A percentile compares a stretch with the other conserved stretches of the same genome.
Evolutionary conservation across 1,140 invertebrate species (phyloP).

Genomic region (Rhagoletis zephyria): DNA sequence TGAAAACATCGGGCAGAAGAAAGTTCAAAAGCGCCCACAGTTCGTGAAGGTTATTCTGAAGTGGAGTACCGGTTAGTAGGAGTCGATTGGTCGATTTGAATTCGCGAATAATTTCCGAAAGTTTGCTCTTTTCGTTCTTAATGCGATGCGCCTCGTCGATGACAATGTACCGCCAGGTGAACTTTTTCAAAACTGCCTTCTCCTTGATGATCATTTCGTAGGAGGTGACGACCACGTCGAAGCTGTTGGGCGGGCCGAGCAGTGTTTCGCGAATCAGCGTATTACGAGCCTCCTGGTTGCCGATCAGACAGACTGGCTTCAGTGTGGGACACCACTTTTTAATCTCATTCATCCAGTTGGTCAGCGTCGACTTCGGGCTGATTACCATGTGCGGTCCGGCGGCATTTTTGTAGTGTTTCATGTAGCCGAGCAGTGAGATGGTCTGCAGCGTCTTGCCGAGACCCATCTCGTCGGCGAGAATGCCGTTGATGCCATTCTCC

Average conservation of each 20-base stretch:
- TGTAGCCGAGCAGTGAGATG: constrained; percentile 97
- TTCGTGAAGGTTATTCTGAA: constrained; percentile 97
- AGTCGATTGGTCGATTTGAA: constrained; percentile 98
- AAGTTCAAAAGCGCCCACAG: constrained; percentile 99
- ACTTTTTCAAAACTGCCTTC: constrained; percentile 97
- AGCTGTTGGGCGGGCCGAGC: constrained; percentile 96
- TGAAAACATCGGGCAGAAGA: constrained; percentile 97
- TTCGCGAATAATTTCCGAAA: constrained; percentile 96
- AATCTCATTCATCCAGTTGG: constrained; percentile 99
- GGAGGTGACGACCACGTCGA: constrained; percentile 98
- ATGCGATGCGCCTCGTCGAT: constrained; percentile 99
- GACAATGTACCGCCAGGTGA: constrained; percentile 97
- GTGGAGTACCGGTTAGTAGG: constrained; percentile 93
- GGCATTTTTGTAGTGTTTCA: constrained; percentile 97
- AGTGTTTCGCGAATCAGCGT: constrained; percentile 93
- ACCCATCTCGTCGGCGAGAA: constrained; percentile 99
- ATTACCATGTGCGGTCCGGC: constrained; percentile 99
- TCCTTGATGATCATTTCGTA: constrained; percentile 99
- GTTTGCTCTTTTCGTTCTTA: constrained; percentile 99
- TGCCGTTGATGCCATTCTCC: constrained; percentile 99
- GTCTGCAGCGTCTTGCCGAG: constrained; percentile 98
- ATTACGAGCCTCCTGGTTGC: constrained; percentile 92
- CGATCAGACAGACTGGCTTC: constrained; percentile 94
- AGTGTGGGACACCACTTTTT: constrained; percentile 97
- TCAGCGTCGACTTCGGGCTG: constrained; percentile 97